These are phyloP conservation scores for Chaenodraco wilsoni DNA, from an alignment of 2,797 vertebrate genomes.

Conservation along the genomic window DNA sequence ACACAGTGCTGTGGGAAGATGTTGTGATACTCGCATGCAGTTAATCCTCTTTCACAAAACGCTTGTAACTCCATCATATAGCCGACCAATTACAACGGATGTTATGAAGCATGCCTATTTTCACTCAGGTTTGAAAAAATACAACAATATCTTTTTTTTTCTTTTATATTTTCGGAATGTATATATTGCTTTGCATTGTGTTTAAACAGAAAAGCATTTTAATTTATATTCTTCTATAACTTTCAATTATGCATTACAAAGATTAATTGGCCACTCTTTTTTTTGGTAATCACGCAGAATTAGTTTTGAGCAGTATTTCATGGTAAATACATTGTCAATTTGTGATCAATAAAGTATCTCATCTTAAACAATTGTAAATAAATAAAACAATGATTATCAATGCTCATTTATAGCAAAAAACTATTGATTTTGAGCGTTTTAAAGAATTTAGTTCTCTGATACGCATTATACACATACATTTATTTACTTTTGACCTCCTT, in stretches of 20 bases:
- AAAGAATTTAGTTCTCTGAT: neutral
- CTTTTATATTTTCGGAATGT: neutral
- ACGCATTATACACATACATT: no score
- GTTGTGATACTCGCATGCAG: neutral
- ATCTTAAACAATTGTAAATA: no score
- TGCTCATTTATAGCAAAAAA: no score
- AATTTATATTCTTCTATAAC: neutral
- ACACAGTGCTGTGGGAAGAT: neutral
- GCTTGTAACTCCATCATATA: neutral
- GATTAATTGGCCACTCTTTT: neutral
- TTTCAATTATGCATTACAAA: neutral
- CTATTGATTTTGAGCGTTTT: no score
- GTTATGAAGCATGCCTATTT: no score
- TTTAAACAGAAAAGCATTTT: neutral
- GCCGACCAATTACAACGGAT: neutral
- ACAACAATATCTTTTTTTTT: neutral
- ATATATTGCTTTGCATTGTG: neutral
- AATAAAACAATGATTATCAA: no score
- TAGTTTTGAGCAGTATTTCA: neutral
- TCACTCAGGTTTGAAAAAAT: no score
- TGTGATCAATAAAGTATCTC: no score
- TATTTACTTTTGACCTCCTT: no score
- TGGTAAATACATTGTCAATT: no score
- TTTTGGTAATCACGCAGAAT: neutral
- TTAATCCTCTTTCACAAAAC: slow-evolving; percentile 19